A percentile compares a stretch with the other conserved stretches of the same genome.
Evolutionary conservation across 2,797 vertebrate species (phyloP).

Genomic region (Limosa lapponica): DNA sequence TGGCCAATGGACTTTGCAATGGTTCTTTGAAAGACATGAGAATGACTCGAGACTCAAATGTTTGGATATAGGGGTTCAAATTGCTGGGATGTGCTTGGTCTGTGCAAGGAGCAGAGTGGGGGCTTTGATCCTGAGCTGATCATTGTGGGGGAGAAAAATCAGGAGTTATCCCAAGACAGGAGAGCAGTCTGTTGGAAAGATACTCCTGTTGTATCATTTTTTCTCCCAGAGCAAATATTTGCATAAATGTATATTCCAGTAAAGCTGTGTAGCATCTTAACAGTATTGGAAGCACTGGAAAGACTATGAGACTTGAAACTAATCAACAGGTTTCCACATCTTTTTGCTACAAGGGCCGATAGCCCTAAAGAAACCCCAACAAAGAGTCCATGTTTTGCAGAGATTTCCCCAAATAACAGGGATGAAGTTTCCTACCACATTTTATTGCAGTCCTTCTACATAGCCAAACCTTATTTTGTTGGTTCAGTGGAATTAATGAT

Average conservation of each 20-base stretch:
- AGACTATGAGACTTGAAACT: not conserved
- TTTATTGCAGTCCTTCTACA: not conserved
- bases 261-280: not conserved
- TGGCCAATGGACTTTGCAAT: not conserved
- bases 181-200: not conserved
- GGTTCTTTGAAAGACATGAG: not conserved
- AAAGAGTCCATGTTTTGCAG: not conserved
- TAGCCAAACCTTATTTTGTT: not conserved
- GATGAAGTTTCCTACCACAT: not conserved
- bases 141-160: not conserved
- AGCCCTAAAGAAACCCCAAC: not conserved
- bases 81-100: not conserved
- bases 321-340: not conserved
- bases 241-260: not conserved
- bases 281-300: not conserved
- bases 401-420: not conserved
- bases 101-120: not conserved
- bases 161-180: not conserved
- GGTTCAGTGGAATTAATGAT: not conserved
- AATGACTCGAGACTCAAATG: not conserved
- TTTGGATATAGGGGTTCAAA: not conserved
- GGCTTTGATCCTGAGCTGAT: not conserved
- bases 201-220: not conserved
- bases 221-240: not conserved
- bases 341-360: not conserved